phyloP scores from a whole-genome alignment of 2,113 vertebrate genomes.

The Lates calcarifer region DNA sequence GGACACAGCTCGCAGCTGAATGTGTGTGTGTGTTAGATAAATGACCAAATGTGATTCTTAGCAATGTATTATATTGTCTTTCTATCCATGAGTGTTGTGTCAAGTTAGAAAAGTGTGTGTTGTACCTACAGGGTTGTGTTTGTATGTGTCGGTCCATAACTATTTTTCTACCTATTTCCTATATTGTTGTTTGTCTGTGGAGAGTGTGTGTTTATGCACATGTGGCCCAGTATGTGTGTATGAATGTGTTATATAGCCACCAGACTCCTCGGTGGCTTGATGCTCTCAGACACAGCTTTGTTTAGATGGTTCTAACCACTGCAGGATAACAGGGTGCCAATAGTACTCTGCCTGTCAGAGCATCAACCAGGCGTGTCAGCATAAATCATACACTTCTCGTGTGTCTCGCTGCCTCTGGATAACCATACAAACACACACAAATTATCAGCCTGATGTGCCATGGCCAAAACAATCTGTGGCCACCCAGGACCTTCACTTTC shows the following conservation, averaged over 20 bases:
- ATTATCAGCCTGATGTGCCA: slow-evolving; percentile 31
- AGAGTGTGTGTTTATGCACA: background rate
- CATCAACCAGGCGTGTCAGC: slow-evolving; percentile 10
- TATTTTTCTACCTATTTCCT: background rate
- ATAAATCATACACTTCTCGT: slow-evolving; percentile 43
- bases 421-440: slow-evolving; percentile 10
- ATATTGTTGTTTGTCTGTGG: background rate
- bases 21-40: slow-evolving; percentile 12
- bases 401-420: slow-evolving; percentile 11
- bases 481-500: slow-evolving; percentile 2
- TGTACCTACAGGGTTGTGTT: background rate
- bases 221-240: background rate
- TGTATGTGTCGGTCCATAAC: background rate
- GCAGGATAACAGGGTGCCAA: slow-evolving; percentile 19
- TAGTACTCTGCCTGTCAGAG: slow-evolving; percentile 27
- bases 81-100: slow-evolving; percentile 30
- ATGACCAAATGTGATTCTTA: slow-evolving; percentile 24
- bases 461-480: background rate
- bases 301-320: slow-evolving; percentile 27
- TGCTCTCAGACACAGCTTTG: slow-evolving; percentile 31
- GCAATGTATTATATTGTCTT: slow-evolving; percentile 8
- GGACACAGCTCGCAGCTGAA: slow-evolving; percentile 7
- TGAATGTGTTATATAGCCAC: background rate
- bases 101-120: slow-evolving; percentile 15
- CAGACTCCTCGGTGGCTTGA: background rate